phyloP scores from a whole-genome alignment of 2,113 vertebrate genomes.

The Dendrocopos noguchii region DNA sequence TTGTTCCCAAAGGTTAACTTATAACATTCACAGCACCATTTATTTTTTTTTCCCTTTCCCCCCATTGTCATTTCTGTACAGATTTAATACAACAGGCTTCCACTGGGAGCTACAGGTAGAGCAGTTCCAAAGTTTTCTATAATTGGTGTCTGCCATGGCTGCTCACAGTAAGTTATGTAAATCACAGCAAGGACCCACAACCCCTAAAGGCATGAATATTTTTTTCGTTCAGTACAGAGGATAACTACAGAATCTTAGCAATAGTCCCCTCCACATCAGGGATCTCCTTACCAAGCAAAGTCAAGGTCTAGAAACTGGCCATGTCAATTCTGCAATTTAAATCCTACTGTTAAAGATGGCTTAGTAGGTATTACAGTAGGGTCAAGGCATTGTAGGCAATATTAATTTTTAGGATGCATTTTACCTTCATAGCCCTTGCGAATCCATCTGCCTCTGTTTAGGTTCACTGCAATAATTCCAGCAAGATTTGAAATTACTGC shows the following conservation, averaged over 20 bases:
- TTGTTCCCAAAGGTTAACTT: slow-evolving; percentile 71
- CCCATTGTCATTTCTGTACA: slow-evolving; percentile 65
- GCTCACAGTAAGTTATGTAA: slow-evolving; percentile 72
- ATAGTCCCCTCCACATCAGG: slow-evolving; percentile 60
- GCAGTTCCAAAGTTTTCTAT: slow-evolving; percentile 64
- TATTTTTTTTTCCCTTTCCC: slow-evolving; percentile 34
- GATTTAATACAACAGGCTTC: slow-evolving; percentile 71
- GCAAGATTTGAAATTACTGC: neutral
- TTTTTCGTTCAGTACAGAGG: slow-evolving; percentile 61
- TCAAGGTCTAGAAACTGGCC: slow-evolving; percentile 59
- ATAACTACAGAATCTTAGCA: slow-evolving; percentile 68
- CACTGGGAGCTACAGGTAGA: slow-evolving; percentile 72
- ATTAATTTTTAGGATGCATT: neutral
- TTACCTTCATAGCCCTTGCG: neutral
- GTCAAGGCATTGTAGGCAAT: neutral
- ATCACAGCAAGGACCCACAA: slow-evolving; percentile 69
- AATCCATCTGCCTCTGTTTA: slow-evolving; percentile 18
- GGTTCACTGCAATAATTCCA: neutral
- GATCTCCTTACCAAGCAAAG: slow-evolving; percentile 58
- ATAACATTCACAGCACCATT: slow-evolving; percentile 43
- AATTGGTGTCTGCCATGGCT: slow-evolving; percentile 69
- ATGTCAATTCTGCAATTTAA: slow-evolving; percentile 66
- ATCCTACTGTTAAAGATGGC: slow-evolving; percentile 39
- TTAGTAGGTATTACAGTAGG: slow-evolving; percentile 15
- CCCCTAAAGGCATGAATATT: slow-evolving; percentile 60